Conservation (phyloP, 2,113 vertebrate genomes). For the Thunnus thynnus region DNA sequence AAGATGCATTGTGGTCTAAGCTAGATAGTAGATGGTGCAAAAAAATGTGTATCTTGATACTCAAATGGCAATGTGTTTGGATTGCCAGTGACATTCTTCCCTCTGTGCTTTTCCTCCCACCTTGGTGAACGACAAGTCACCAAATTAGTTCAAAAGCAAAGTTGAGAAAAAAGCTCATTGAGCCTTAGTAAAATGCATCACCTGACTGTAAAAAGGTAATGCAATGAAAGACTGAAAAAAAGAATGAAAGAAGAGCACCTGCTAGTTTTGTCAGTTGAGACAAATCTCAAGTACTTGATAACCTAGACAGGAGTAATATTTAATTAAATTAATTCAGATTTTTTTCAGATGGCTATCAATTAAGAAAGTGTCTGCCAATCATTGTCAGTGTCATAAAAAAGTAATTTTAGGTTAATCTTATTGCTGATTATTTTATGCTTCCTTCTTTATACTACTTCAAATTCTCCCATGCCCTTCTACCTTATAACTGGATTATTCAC, state of each 20-base stretch:
- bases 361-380: neutral
- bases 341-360: neutral
- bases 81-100: neutral
- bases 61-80: neutral
- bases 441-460: neutral
- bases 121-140: neutral
- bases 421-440: neutral
- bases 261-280: neutral
- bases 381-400: neutral
- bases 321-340: neutral
- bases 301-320: neutral
- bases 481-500: constrained; percentile 52
- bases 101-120: neutral
- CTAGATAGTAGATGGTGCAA: neutral
- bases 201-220: neutral
- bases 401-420: neutral
- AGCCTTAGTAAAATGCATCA: neutral
- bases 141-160: neutral
- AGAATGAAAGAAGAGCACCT: neutral
- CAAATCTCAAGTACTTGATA: no score
- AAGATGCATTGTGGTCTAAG: neutral
- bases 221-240: neutral
- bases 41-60: neutral
- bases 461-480: neutral
- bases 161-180: neutral